Base-by-base conservation (phyloP, 2,113 vertebrate species). In the Anarrhichthys ocellatus region DNA sequence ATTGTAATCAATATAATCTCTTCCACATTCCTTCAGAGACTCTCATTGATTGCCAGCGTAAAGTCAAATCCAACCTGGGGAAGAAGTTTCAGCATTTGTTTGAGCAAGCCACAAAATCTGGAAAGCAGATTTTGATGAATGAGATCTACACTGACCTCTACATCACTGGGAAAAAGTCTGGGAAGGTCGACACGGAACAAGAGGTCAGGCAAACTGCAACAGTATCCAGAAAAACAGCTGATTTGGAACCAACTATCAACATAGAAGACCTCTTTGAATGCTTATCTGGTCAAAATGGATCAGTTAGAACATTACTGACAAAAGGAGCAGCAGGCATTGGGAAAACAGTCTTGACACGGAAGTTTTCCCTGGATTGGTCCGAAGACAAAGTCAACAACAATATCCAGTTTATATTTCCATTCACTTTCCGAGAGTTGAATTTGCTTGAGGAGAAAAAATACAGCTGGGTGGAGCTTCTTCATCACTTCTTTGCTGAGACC, bases 361-460 rank as follows among this genome's bases (percentile, higher is more conserved):
- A 73, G 62, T 24, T 81, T n/a, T 13, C 27, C 34, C 9, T 81
- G 15, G 62, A 81, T 11, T 80, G 78, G 78, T 22, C 70, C 7
- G 50, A 73, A 38, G 70, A 42, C 38, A 73, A 73, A 58, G 38
- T 38, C 22, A 20, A 24, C 5, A 17, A 36, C 8, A 17, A 66
- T 1, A 56, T 46, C 29, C 36, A 73, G 20, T 58, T 80, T 10
- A 32, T 48, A 27, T 81, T 81, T 67, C 70, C 63, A 34, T 61
- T 81, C 17, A 32, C 70, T 38, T 81, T 81, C 62, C 22, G 63
- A 38, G 70, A 74, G 63, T 7, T 81, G 52, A 74, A 73, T 48
- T 15, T 73, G 38, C 22, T 81, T 3, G 73, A n/a, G 9, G 63
- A 40, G 9, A 67, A 46, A 48, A 15, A 11, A 7, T 74, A 9